phyloP scores from a whole-genome alignment of 64 coral and sea anemone genomes.

The Montipora capricornis region DNA sequence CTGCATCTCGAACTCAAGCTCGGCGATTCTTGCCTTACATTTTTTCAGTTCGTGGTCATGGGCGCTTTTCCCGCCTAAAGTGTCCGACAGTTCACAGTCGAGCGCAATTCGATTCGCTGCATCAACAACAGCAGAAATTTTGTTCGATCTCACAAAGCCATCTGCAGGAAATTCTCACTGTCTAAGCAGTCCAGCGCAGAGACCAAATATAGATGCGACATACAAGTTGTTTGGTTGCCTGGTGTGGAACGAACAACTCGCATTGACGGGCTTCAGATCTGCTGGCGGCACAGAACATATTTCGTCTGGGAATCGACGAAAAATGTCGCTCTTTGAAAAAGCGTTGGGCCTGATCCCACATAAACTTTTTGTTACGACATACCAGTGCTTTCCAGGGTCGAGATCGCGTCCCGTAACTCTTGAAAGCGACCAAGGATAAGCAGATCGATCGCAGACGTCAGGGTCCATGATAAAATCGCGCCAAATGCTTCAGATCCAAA shows the following conservation, averaged over 20 bases:
- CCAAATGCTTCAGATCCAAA: constrained; percentile 13
- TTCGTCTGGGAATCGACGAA: constrained; percentile 35
- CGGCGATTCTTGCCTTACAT: too few relatives aligned
- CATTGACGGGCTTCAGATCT: constrained; percentile 36
- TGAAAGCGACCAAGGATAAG: constrained; percentile 16
- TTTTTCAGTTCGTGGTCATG: too few relatives aligned
- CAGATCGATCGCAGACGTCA: background rate
- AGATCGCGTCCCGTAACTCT: constrained; percentile 26
- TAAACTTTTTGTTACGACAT: constrained; percentile 10
- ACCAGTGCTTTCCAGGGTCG: constrained; percentile 42
- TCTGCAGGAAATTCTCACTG: background rate
- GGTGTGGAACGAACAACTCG: constrained; percentile 31
- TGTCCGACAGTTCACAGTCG: too few relatives aligned
- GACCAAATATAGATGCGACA: background rate
- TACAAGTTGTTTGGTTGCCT: constrained; percentile 16
- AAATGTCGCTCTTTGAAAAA: constrained; percentile 45
- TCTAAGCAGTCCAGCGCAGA: background rate
- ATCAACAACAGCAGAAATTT: background rate
- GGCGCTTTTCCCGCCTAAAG: too few relatives aligned
- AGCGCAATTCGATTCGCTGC: too few relatives aligned
- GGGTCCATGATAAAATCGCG: constrained; percentile 20
- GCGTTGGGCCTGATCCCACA: background rate
- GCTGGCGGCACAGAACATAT: background rate
- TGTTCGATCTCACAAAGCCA: background rate
- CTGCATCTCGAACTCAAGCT: background rate